Base-by-base conservation (phyloP, 1,140 invertebrate genomes). In the Helicoverpa zea region DNA sequence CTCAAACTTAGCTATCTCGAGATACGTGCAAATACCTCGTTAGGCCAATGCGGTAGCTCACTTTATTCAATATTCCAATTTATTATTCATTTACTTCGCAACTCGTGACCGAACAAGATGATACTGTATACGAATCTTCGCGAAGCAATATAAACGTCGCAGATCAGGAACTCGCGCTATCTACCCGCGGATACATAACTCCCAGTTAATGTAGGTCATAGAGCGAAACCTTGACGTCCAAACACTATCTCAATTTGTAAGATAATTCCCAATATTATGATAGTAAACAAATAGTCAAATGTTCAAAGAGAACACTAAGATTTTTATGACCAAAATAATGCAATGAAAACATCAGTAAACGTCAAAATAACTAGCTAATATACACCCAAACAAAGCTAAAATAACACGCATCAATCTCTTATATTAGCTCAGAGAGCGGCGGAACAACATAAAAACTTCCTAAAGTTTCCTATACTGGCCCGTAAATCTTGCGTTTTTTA, bases 401-500 rank as follows among this genome's bases (percentile, higher is more conserved):
- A 90, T 92, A 93, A 90, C 85, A 88, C 83, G 77, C 89, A 93
- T 92, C 89, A 91, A 91, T 94, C 88, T 89, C 86, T 87, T 87
- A 93, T 92, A 92, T 91, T 91, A 89, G 85, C 87, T 83, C 84
- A 78, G 81, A 84, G 85, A 88, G 88, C 86, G 83, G 84, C 80
- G 88, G 83, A 92, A 91, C 91, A 91, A 89, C 88, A 94, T 94
- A 94, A 94, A 94, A 94, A 93, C 86, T 93, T 92, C 89, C 89
- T 83, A 81, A 92, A 91, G 84, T 93, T 93, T 92, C 88, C 90
- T 92, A 93, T 92, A 93, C 87, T 85, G 85, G 85, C n/a, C 81
- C 87, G 83, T 94, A 94, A 94, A 94, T 94, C 92, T 91, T 80
- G 79, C 89, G 91, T 92, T 94, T 94, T 93, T 94, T 94, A 94